A percentile compares a stretch with the other conserved stretches of the same genome.
Conservation (phyloP, 2,888 invertebrate genomes). For the Acronicta alni region DNA sequence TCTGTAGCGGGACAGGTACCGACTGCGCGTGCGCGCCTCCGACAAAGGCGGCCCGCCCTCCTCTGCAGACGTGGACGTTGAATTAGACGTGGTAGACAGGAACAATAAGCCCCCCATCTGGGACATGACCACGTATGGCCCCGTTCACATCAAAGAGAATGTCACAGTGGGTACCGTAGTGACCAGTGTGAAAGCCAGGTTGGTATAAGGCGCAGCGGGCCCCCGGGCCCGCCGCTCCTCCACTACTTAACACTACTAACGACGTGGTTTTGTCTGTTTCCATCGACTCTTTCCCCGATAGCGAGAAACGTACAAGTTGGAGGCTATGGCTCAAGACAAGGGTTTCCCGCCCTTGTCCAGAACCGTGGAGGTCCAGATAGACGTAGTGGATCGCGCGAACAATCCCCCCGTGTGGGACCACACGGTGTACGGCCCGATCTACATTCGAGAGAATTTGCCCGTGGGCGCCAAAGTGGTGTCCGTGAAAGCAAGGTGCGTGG, state of each 20-base stretch:
- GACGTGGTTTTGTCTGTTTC: constrained; percentile 92
- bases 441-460: constrained; percentile 99
- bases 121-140: constrained; percentile 98
- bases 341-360: constrained; percentile 98
- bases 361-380: constrained; percentile 99
- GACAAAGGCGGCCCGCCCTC: constrained; percentile 98
- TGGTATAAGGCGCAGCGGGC: constrained; percentile 92
- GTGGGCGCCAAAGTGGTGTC: constrained; percentile 99
- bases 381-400: constrained; percentile 99
- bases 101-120: constrained; percentile 99
- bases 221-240: constrained; percentile 85
- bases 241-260: constrained; percentile 90
- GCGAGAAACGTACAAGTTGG: constrained; percentile 99
- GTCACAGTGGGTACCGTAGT: constrained; percentile 99
- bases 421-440: constrained; percentile 98
- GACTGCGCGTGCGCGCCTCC: constrained; percentile 98
- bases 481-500: constrained; percentile 99
- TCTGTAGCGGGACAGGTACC: constrained; percentile 98
- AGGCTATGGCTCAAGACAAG: constrained; percentile 99
- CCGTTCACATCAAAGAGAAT: constrained; percentile 99
- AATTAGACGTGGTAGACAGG: constrained; percentile 99
- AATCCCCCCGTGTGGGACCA: constrained; percentile 99
- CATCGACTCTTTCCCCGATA: constrained; percentile 91
- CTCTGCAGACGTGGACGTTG: constrained; percentile 98
- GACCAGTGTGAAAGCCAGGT: constrained; percentile 99